phyloP scores from a whole-genome alignment of 2,113 vertebrate genomes.

The Sander vitreus region DNA sequence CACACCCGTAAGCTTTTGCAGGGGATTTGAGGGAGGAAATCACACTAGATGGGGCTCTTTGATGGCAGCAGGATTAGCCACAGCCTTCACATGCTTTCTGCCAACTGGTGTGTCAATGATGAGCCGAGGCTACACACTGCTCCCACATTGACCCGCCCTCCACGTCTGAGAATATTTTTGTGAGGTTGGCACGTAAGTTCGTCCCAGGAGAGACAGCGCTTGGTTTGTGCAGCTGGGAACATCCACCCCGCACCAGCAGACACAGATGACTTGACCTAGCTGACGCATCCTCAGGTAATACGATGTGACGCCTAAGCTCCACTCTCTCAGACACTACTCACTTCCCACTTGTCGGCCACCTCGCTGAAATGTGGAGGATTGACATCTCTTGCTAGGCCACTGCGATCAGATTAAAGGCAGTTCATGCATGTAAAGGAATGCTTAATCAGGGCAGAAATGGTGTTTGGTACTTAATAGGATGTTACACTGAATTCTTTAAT shows the following conservation, averaged over 20 bases:
- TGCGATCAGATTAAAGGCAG: slow-evolving; percentile 45
- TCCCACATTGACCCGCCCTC: slow-evolving; percentile 10
- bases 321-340: slow-evolving; percentile 28
- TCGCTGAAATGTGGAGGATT: slow-evolving; percentile 42
- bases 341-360: slow-evolving; percentile 48
- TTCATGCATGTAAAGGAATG: slow-evolving; percentile 29
- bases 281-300: slow-evolving; percentile 64
- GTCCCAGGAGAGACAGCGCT: slow-evolving; percentile 48
- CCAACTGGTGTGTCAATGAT: slow-evolving; percentile 47
- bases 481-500: too few species aligned
- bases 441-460: slow-evolving; percentile 34
- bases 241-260: slow-evolving; percentile 41
- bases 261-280: slow-evolving; percentile 67
- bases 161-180: slow-evolving; percentile 50
- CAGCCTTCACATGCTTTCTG: slow-evolving; percentile 39
- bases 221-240: slow-evolving; percentile 46
- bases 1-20: slow-evolving; percentile 42
- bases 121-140: slow-evolving; percentile 42
- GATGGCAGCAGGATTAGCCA: slow-evolving; percentile 49
- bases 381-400: slow-evolving; percentile 29
- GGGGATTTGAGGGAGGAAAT: slow-evolving; percentile 45
- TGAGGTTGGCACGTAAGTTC: slow-evolving; percentile 13
- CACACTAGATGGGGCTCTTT: neutral
- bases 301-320: slow-evolving; percentile 63
- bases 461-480: slow-evolving; percentile 38